Conservation (phyloP, 2,797 vertebrate genomes). For the Cuculus canorus region DNA sequence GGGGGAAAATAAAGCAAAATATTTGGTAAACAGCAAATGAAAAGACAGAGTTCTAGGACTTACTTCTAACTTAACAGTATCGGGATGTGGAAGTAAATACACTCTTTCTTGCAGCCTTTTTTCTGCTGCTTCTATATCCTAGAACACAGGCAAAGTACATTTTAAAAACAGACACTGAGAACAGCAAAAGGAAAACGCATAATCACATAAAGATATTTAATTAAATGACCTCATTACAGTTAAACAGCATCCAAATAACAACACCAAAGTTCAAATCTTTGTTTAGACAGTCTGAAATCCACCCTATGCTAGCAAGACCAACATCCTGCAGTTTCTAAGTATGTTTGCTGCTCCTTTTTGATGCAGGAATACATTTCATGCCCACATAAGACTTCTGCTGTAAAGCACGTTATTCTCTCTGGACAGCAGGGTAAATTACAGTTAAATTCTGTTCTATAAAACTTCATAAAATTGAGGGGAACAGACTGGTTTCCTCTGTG, state of each 20-base stretch:
- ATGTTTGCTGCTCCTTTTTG: not conserved
- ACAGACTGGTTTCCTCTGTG: not conserved
- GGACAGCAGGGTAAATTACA: not conserved
- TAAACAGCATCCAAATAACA: not conserved
- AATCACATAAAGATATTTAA: not conserved
- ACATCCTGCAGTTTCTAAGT: not conserved
- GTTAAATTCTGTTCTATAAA: not conserved
- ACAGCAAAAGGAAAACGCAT: not conserved
- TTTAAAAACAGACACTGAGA: conserved; percentile 3
- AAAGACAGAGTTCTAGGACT: conserved; percentile 48
- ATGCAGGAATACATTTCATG: not conserved
- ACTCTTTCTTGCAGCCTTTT: conserved; percentile 74
- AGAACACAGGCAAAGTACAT: conserved; percentile 51
- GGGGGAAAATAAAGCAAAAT: not conserved
- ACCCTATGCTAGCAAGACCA: not conserved
- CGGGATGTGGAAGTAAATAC: conserved; percentile 58
- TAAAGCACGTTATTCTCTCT: not conserved
- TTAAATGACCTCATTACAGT: not conserved
- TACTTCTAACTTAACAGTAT: conserved; percentile 85
- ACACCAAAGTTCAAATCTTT: not conserved
- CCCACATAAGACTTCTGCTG: not conserved
- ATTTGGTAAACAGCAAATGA: conserved; percentile 49
- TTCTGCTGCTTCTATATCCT: conserved; percentile 84
- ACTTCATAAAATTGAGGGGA: not conserved
- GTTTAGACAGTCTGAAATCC: not conserved